Conservation (phyloP, 2,888 invertebrate genomes). For the Tipula helvola region DNA sequence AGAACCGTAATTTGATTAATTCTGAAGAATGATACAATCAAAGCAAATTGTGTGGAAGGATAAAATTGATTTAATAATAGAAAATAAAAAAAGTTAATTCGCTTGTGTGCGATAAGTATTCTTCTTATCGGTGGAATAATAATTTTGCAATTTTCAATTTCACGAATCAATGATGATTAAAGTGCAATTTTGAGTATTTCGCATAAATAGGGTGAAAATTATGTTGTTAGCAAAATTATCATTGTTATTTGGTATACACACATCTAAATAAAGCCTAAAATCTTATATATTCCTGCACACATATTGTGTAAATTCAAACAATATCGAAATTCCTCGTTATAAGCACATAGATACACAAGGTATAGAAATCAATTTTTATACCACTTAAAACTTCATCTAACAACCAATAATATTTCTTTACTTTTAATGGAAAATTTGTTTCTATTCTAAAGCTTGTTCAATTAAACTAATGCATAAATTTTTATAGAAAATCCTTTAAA, state of each 20-base stretch:
- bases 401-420: background rate
- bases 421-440: background rate
- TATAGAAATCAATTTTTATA: background rate
- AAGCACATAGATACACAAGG: background rate
- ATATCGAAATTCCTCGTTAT: background rate
- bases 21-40: background rate
- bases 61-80: background rate
- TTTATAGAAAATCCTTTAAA: constrained; percentile 4
- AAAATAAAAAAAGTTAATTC: background rate
- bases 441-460: background rate
- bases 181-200: background rate
- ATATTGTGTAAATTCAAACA: background rate
- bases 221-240: background rate
- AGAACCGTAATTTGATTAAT: background rate
- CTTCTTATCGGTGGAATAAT: background rate
- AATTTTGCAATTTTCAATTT: background rate
- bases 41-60: background rate
- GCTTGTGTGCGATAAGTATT: background rate
- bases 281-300: background rate
- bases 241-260: background rate
- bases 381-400: background rate
- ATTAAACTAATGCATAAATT: background rate
- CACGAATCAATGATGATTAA: background rate
- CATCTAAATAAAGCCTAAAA: background rate
- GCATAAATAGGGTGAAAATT: background rate